Evolutionary conservation across 2,113 vertebrate genomes (phyloP), one percentile per base, ranked within the genome.

Genomic region (Myrmecophaga tridactyla): DNA sequence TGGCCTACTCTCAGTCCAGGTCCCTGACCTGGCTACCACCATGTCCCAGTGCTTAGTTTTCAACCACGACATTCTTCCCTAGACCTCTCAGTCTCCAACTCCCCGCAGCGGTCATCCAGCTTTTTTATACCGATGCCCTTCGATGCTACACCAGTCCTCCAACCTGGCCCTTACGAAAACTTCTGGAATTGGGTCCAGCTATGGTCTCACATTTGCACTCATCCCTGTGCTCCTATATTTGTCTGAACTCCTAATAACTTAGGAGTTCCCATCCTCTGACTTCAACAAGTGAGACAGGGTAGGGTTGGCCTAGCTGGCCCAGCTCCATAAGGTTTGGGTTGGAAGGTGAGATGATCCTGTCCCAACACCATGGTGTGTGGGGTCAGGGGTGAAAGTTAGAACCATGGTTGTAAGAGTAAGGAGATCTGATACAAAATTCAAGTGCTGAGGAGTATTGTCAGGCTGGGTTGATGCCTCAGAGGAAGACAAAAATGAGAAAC

Each of bases 401-500:
- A 53, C 9, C 27, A 89, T 13, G 6, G 9, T 41, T 89, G 4
- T 83, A 75, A 91, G 41, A 62, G 15, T n/a, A 60, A 89, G 36
- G 34, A 94, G 51, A 63, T 27, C 1, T 56, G 48, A 63, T 39
- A 20, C 2, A 72, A 62, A 83, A 75, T 89, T 91, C 25, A 91
- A 36, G 41, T 65, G 21, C 20, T 51, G 46, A 4, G 36, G 43
- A 29, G 11, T 70, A 34, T 46, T 94, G 18, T 84, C 46, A 60
- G 31, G 11, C 20, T 96, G 82, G 3, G 6, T 78, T 82, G 39
- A 1, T 76, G 9, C 81, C 53, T 76, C 21, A 85, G 72, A 88
- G 8, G 11, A 72, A 65, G 95, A 73, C 90, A 77, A 82, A 85
- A 76, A 85, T 80, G 36, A 85, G 89, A 90, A 92, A 62, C 1